These are phyloP conservation scores for Mormoops blainvillei DNA, from an alignment of 2,113 vertebrate species.

Conservation along the genomic window DNA sequence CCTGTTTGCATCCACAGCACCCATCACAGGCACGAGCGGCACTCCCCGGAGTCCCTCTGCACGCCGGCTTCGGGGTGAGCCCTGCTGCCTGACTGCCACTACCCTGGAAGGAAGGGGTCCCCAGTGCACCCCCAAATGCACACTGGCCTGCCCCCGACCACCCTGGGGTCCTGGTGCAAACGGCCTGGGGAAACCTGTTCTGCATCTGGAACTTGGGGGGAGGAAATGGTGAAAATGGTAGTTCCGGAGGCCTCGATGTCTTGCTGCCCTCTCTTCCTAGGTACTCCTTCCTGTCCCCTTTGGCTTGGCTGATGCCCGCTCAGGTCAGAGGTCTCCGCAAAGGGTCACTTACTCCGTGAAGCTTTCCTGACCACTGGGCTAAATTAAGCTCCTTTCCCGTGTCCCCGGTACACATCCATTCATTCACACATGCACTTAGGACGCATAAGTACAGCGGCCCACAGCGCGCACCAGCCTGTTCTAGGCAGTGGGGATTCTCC, in stretches of 20 bases:
- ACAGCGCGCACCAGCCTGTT: not conserved
- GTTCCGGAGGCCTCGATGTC: not conserved
- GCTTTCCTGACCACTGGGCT: not conserved
- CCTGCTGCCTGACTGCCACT: not conserved
- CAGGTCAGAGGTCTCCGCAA: not conserved
- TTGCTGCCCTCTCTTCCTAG: rapidly evolving
- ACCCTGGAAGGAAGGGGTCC: not conserved
- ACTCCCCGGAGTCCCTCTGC: not conserved
- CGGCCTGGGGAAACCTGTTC: not conserved
- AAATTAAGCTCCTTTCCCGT: not conserved
- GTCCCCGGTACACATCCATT: no score
- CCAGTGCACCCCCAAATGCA: rapidly evolving
- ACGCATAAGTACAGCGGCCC: not conserved
- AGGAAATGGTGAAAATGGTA: not conserved
- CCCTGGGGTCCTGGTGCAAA: not conserved
- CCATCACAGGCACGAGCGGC: not conserved
- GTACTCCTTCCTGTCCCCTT: not conserved
- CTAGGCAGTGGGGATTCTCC: not conserved
- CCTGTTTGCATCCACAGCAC: not conserved
- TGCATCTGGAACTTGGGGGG: not conserved
- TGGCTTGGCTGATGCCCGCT: not conserved
- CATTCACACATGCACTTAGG: not conserved
- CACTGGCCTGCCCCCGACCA: not conserved
- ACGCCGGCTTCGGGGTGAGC: not conserved
- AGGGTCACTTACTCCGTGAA: rapidly evolving